Base-by-base conservation (phyloP, 35 echinoderm and acorn worm species). In the Patiria miniata region DNA sequence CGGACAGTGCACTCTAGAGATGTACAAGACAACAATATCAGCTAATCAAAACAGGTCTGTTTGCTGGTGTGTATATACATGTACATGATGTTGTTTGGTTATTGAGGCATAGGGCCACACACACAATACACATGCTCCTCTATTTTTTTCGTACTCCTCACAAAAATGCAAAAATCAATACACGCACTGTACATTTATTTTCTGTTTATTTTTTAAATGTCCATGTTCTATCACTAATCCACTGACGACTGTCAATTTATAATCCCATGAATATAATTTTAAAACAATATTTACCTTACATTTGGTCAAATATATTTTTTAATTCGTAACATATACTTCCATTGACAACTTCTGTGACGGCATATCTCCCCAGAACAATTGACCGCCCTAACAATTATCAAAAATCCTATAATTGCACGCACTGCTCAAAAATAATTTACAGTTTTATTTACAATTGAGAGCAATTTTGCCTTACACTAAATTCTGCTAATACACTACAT, bases 341-440 rank as follows among this genome's bases (percentile, higher is more conserved):
- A 9, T 34, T 22, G 18, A 73, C 65, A 73, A 73, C 21, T 73
- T 36, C 65, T 23, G 6, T 10, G 29, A 32, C 9, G 21, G 65
- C 65, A 73, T 26, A n/a, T n/a, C 29, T 32, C 26, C 19, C 65
- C 21, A 73, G 65, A 30, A 73, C 29, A 30, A 73, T 60, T 73
- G 26, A 73, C 65, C 23, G 65, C 21, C 65, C 34, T 30, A 73
- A 73, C 65, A 30, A 73, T 73, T 73, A 61, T 61, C 23, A 32
- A 26, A 60, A 73, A 73, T 32, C 65, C 65, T 36, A 34, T 30
- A 7, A 73, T 73, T 73, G 65, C 65, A 73, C 65, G 26, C 65
- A 32, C 26, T 73, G 26, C 65, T 73, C 65, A 73, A 73, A 73
- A 73, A 73, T 73, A 73, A 73, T 73, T 73, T 73, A 73, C 65